Evolutionary conservation across 2,888 invertebrate genomes (phyloP), one percentile per base, ranked within the genome.

Genomic region (Sinelater perroti): DNA sequence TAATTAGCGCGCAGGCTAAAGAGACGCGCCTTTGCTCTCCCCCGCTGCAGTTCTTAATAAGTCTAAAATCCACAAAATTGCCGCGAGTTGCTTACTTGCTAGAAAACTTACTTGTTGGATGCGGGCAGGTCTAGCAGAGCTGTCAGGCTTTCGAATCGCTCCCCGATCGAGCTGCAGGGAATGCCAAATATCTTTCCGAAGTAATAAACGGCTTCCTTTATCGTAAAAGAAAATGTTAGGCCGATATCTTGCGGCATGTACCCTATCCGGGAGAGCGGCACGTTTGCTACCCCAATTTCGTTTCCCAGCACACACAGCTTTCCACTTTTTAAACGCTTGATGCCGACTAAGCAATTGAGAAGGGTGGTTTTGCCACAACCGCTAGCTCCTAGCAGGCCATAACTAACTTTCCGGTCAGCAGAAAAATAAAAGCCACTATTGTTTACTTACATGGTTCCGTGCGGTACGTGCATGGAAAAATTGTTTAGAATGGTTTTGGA

Each of bases 301-400:
- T 87, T 85, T 0, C 93, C 93, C 24, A 94, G 81, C 0, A 93
- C 90, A 74, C 83, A 83, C 3, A 94, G 80, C 10, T 86, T 83
- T 0, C 95, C 95, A 10, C 83, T 82, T 73, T 92, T 87, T 28
- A 93, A 79, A 45, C 82, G 79, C 59, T 88, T 82, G 62, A 90
- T 83, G 0, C 95, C 95, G 4, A 95, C 91, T 63, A 94, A 86
- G 77, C 92, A 91, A 45, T 91, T 87, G 3, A 95, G 81, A 2
- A 95, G 79, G 0, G 95, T 95, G 0, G 95, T 95, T 75, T 95
- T 95, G 2, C 93, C 93, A 72, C 95, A 95, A 5, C 95, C 95
- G 66, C 93, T 93, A 0, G 95, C 90, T 1, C 95, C 95, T 11
- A 95, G 81, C 2, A 95, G 82, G 17, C 94, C 94, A 74, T 95